Percentiles rank a stretch among this genome's conserved stretches.
phyloP scores from a whole-genome alignment of 64 coral and sea anemone species.

The Platygyra sinensis region DNA sequence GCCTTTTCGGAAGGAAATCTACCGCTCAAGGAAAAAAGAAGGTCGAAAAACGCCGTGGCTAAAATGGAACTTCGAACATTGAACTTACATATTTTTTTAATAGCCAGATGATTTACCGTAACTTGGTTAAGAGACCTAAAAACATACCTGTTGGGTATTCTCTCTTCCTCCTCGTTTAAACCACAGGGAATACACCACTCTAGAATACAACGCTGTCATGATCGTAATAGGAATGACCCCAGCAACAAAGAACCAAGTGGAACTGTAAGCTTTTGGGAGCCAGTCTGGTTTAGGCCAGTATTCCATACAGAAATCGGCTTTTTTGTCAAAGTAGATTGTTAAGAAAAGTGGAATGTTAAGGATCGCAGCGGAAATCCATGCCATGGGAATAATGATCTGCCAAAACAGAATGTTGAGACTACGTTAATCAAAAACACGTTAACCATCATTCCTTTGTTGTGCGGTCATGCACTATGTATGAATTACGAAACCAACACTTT shows the following conservation, averaged over 20 bases:
- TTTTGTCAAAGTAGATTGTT: neutral
- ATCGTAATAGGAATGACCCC: conserved; percentile 25
- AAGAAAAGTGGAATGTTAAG: conserved; percentile 21
- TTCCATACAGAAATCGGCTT: conserved; percentile 25
- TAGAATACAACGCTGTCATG: conserved; percentile 33
- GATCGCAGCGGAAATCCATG: conserved; percentile 17
- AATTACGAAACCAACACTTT: no score
- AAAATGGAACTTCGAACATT: no score
- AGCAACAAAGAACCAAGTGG: conserved; percentile 41
- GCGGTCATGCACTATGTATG: no score
- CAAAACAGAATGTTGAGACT: neutral
- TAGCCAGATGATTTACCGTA: no score
- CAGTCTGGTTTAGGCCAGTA: conserved; percentile 23
- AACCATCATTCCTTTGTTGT: no score
- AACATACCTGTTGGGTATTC: conserved; percentile 10
- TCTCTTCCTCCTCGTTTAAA: neutral
- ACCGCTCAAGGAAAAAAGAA: no score
- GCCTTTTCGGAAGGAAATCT: no score
- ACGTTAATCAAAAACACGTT: no score
- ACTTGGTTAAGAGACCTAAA: no score
- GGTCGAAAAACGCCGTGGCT: no score
- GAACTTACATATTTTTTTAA: no score
- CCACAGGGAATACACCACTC: conserved; percentile 40
- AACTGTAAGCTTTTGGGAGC: conserved; percentile 51
- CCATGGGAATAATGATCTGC: conserved; percentile 2